Base-by-base conservation (phyloP, 2,888 invertebrate genomes). In the Acrobasis repandana region DNA sequence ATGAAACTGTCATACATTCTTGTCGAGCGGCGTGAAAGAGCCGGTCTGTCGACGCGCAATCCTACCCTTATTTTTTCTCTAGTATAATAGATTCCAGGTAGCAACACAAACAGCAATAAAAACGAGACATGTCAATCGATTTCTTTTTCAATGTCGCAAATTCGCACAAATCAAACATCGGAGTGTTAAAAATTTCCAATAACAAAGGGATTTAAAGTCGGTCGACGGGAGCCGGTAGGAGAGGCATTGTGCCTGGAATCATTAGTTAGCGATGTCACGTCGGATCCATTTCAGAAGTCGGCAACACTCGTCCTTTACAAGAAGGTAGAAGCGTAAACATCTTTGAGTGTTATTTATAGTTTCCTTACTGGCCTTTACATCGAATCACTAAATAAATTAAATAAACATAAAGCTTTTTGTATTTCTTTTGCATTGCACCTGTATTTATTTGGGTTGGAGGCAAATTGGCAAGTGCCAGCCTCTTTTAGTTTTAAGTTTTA, bases 151-250 rank as follows among this genome's bases (percentile, higher is more conserved):
- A 80, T 83, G 83, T 85, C 84, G 79, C 82, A 82, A 85, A 85
- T 88, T 90, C 90, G 84, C 86, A 86, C 89, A 90, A 89, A 91
- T 91, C 90, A 90, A 90, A 91, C 80, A 89, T 84, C 86, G 90
- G 87, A 90, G 91, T 91, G 92, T 90, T 90, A 90, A 88, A 86
- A 85, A 77, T 88, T 80, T 83, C 70, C 74, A 79, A 74, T 82
- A 70, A 90, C 90, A 90, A 90, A 80, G 80, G 75, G 77, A 75
- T 83, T 86, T 80, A 76, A 76, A 82, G 79, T 83, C 76, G 79
- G 79, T 72, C 84, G 76, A 79, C 85, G 85, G 85, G 85, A 83
- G 81, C 79, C 75, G 74, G 78, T 77, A 69, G 65, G 65, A 67
- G 70, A 61, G 62, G 77, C 82, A 82, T 88, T 91, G 86, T 88